Evolutionary conservation across 2,888 invertebrate species (phyloP).

Genomic region (Cecidostiba fungosa): DNA sequence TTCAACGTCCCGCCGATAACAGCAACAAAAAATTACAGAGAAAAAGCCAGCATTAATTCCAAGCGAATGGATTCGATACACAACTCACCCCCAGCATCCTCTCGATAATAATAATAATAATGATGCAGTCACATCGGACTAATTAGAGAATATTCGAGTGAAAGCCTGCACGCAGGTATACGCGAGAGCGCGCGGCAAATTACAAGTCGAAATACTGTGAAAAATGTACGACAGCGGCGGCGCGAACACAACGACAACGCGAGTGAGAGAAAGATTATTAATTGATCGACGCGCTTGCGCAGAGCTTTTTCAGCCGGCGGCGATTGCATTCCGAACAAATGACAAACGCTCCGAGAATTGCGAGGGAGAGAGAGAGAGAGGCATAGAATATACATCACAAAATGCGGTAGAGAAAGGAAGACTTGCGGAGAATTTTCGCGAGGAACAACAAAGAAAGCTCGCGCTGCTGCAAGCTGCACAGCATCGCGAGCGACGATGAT

Average conservation of each 20-base stretch:
- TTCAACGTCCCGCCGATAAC: not conserved
- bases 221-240: constrained; percentile 42
- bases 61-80: not conserved
- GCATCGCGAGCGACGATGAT: constrained; percentile 55
- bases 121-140: constrained; percentile 41
- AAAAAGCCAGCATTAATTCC: constrained; percentile 20
- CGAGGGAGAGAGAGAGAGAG: no score
- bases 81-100: constrained; percentile 3
- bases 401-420: constrained; percentile 17
- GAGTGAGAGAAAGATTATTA: constrained; percentile 53
- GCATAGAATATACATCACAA: not conserved
- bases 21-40: constrained; percentile 19
- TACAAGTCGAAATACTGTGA: constrained; percentile 40
- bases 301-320: constrained; percentile 62
- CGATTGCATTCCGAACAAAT: constrained; percentile 76
- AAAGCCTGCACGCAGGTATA: not conserved
- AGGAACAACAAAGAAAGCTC: not conserved
- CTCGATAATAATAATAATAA: constrained; percentile 14
- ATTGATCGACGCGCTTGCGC: constrained; percentile 65
- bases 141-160: constrained; percentile 49
- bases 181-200: constrained; percentile 15
- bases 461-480: constrained; percentile 26
- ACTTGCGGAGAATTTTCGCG: not conserved
- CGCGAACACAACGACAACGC: not conserved
- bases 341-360: constrained; percentile 68